Base-by-base conservation (phyloP, 2,888 invertebrate genomes). In the Aphrophora alni region DNA sequence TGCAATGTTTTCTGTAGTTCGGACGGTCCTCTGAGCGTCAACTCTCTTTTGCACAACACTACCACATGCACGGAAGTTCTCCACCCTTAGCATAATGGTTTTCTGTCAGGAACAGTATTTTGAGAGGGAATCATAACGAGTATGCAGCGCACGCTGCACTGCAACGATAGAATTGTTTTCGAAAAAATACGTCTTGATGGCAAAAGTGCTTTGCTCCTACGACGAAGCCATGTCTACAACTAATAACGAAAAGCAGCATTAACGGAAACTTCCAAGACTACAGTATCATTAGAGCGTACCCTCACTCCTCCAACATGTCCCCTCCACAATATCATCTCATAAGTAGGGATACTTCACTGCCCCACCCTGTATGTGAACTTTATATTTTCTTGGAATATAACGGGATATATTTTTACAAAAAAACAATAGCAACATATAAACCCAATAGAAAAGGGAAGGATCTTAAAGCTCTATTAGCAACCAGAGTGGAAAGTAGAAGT, bases 111-210 rank as follows among this genome's bases (percentile, higher is more conserved):
- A 71, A 44, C 25, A 51, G 75, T n/a, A 25, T 75, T 25, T 24
- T 27, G 28, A 75, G 75, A 26, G 59, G 21, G 27, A 51, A 25
- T 28, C 17, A 75, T 44, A 75, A 75, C 26, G 51, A 75, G 51
- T 75, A 51, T 7, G 26, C 71, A 71, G 71, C 71, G 28, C 27
- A 71, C 27, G 28, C 69, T 69, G 69, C 2, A 69, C 71, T 71
- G 75, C 75, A 44, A 75, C 44, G 38, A 75, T 51, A 51, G 25
- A 75, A 21, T 75, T 51, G 51, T 75, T 75, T 25, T 75, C 8
- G 21, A 51, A 51, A 51, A 75, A 51, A 75, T 75, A 75, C n/a
- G 59, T 51, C 59, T 75, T 25, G 59, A 75, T 25, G 14, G 75
- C 51, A 75, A 75, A 44, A 75, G 59, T 17, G 51, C 10, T 5